Evolutionary conservation across 2,888 invertebrate genomes (phyloP).

Genomic region (Scaptomyza parva): DNA sequence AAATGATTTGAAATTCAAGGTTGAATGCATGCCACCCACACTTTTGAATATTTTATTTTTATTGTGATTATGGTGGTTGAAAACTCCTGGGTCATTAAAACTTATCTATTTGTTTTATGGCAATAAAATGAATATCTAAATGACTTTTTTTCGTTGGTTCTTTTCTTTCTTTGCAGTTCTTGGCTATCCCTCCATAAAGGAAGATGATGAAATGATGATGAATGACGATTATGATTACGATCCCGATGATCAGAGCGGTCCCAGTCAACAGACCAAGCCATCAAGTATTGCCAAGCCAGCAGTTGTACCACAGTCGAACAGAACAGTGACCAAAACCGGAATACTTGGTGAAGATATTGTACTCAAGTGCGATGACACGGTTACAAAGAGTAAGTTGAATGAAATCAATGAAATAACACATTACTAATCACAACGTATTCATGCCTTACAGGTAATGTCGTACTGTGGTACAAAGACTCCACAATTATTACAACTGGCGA

Average conservation of each 20-base stretch:
- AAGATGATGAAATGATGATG: constrained; percentile 37
- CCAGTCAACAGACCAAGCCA: constrained; percentile 52
- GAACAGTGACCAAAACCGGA: constrained; percentile 37
- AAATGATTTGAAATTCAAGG: constrained; percentile 44
- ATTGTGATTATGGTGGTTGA: background rate
- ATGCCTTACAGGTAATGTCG: constrained; percentile 33
- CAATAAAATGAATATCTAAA: background rate
- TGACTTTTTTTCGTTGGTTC: background rate
- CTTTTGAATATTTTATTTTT: constrained; percentile 1
- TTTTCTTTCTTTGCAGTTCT: constrained; percentile 31
- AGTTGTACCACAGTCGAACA: background rate
- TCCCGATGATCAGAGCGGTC: constrained; percentile 43
- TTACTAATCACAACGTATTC: too few relatives aligned
- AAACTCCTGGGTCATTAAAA: background rate
- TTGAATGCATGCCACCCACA: constrained; percentile 15
- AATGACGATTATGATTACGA: constrained; percentile 57
- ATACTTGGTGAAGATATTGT: constrained; percentile 56
- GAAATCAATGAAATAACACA: accelerated
- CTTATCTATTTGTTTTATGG: background rate
- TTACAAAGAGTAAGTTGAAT: constrained; percentile 36
- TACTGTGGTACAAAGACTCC: constrained; percentile 68
- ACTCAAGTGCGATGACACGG: constrained; percentile 45
- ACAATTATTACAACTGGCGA: constrained; percentile 57
- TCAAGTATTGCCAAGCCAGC: background rate
- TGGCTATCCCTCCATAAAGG: constrained; percentile 12